Evolutionary conservation across 2,113 vertebrate genomes (phyloP).

Genomic region (Acanthochromis polyacanthus): DNA sequence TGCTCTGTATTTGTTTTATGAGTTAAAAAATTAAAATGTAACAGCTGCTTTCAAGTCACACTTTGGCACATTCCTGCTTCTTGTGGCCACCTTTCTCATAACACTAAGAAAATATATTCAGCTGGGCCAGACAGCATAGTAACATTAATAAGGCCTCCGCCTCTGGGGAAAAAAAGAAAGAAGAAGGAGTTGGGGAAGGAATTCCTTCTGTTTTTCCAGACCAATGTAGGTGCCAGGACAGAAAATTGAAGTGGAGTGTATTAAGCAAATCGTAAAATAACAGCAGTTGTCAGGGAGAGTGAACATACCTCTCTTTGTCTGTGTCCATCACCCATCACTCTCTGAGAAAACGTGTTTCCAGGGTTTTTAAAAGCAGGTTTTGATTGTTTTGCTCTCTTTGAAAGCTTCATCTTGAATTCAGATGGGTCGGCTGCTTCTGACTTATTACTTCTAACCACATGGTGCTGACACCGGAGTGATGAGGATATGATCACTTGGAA

Average conservation of each 20-base stretch:
- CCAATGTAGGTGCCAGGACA: conserved; percentile 42
- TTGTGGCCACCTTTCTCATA: conserved; percentile 58
- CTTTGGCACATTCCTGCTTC: conserved; percentile 68
- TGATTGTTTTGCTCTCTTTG: conserved; percentile 36
- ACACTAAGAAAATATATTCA: conserved; percentile 76
- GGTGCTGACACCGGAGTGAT: conserved; percentile 62
- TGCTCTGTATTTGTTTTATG: conserved; percentile 75
- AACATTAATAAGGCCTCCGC: conserved; percentile 67
- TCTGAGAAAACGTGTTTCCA: conserved; percentile 40
- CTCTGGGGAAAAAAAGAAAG: conserved; percentile 38
- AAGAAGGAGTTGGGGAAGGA: conserved; percentile 2
- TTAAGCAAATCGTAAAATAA: conserved; percentile 56
- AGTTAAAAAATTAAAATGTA: conserved; percentile 68
- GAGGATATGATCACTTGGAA: conserved; percentile 64
- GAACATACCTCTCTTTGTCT: conserved; percentile 33
- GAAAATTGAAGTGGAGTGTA: conserved; percentile 54
- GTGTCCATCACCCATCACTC: conserved; percentile 8
- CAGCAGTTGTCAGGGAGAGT: conserved; percentile 37
- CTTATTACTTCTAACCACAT: conserved; percentile 53
- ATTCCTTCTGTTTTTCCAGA: conserved; percentile 64
- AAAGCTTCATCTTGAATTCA: conserved; percentile 41
- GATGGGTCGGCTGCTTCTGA: conserved; percentile 21
- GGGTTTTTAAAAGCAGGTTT: conserved; percentile 25
- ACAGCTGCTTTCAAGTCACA: conserved; percentile 71
- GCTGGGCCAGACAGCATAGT: conserved; percentile 56